phyloP scores from a whole-genome alignment of 2,113 vertebrate genomes.

The Rafetus swinhoei region DNA sequence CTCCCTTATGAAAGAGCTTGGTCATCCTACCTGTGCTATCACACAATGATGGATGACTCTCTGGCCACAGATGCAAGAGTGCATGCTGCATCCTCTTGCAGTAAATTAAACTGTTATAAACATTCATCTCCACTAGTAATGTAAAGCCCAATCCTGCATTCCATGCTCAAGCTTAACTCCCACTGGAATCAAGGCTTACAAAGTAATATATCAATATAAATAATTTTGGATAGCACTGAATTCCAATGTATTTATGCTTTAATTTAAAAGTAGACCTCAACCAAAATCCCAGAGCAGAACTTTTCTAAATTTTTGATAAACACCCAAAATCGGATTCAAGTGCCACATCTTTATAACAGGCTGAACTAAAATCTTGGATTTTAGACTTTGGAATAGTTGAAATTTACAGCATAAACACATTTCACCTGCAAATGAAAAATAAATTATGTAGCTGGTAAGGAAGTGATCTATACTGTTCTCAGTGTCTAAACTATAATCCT shows the following conservation, averaged over 20 bases:
- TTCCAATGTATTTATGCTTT: neutral
- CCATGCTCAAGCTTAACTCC: neutral
- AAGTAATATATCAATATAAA: neutral
- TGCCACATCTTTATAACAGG: neutral
- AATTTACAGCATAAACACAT: neutral
- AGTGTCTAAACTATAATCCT: neutral
- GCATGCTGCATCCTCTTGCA: neutral
- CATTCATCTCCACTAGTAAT: neutral
- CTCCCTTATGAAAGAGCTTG: neutral
- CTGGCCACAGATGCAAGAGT: neutral
- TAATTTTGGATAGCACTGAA: neutral
- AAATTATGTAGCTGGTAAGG: neutral
- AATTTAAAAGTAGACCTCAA: neutral
- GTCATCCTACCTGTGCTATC: neutral
- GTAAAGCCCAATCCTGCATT: neutral
- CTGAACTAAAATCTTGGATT: neutral
- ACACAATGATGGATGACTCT: neutral
- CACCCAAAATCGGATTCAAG: neutral
- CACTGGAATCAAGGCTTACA: neutral
- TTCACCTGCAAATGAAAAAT: neutral
- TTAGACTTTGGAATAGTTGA: neutral
- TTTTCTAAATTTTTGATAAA: neutral
- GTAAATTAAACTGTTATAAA: neutral
- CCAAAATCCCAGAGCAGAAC: neutral
- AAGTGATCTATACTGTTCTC: neutral